phyloP scores from a whole-genome alignment of 1,140 invertebrate genomes.

The Campoletis sonorensis region DNA sequence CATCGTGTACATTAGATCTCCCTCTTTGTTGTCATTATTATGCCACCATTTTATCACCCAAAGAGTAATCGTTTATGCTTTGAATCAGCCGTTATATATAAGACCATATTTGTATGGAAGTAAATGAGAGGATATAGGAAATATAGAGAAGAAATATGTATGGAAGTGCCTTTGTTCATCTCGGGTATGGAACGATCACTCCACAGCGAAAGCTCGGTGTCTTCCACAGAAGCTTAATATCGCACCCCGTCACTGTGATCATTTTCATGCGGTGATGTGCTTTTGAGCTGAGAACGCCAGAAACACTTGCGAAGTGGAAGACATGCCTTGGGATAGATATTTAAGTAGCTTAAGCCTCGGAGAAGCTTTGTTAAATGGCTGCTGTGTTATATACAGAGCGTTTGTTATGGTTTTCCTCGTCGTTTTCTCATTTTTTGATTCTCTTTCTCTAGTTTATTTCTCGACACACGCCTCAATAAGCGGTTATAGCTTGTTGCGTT shows the following conservation, averaged over 20 bases:
- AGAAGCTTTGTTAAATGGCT: background rate
- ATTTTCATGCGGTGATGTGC: background rate
- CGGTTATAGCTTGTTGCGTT: background rate
- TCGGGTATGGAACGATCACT: background rate
- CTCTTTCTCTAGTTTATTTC: background rate
- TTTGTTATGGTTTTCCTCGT: background rate
- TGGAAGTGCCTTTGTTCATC: background rate
- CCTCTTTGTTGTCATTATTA: no score
- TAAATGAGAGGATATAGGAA: no score
- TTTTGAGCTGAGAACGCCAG: background rate
- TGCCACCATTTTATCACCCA: no score
- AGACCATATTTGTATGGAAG: no score
- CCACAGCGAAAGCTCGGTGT: no score
- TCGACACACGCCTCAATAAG: background rate
- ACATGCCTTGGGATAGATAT: background rate
- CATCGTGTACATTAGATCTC: no score
- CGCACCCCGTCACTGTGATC: background rate
- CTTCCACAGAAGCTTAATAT: background rate
- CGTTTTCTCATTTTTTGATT: background rate
- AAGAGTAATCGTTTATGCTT: no score
- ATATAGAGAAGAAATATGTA: background rate
- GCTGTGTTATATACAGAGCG: background rate
- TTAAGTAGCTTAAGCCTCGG: background rate
- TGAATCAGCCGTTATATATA: no score
- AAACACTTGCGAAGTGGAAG: background rate